Conservation (phyloP, 2,113 vertebrate genomes). For the Otolemur garnettii region DNA sequence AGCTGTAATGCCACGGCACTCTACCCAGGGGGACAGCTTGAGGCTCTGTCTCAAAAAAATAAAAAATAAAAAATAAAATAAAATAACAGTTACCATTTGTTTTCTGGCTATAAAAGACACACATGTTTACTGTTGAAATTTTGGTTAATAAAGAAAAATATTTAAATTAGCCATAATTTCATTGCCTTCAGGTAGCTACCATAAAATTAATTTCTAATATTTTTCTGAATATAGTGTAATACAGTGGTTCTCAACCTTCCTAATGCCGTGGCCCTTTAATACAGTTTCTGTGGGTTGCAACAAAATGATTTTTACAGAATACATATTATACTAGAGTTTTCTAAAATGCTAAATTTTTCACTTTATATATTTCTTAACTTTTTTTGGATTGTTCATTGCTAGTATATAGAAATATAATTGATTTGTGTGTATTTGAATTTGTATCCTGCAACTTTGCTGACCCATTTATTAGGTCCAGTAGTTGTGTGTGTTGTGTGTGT, state of each 20-base stretch:
- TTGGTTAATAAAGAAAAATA: neutral
- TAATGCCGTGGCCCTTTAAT: no score
- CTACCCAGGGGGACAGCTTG: no score
- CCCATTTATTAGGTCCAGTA: neutral
- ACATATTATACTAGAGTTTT: neutral
- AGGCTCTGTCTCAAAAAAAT: no score
- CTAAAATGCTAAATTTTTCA: neutral
- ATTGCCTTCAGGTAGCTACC: neutral
- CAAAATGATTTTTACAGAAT: neutral
- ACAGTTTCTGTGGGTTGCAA: no score
- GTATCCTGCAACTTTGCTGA: neutral
- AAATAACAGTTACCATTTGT: neutral
- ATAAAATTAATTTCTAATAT: neutral
- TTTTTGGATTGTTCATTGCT: neutral
- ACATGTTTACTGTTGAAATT: neutral
- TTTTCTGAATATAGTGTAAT: neutral
- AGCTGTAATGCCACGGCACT: no score
- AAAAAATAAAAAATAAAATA: no score
- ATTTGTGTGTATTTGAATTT: neutral
- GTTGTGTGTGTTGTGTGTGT: neutral
- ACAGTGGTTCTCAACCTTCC: no score
- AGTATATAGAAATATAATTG: neutral
- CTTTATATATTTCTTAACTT: neutral
- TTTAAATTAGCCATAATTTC: neutral
- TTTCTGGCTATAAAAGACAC: neutral